Base-by-base conservation (phyloP, 2,797 vertebrate species). In the Sphaeramia orbicularis region DNA sequence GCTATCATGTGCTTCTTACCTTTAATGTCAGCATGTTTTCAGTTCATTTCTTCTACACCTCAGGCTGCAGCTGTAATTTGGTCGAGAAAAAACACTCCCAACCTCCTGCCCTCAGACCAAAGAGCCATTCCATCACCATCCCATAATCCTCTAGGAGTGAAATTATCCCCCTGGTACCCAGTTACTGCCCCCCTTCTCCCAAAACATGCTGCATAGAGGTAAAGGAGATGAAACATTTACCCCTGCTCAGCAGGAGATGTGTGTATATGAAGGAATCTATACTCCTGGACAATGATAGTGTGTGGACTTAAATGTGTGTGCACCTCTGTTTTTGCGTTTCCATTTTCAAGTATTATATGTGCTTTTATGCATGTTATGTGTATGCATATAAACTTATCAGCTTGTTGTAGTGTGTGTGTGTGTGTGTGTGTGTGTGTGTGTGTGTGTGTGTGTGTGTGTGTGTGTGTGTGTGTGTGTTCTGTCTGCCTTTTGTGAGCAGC, bases 101-200 rank as follows among this genome's bases (percentile, higher is more conserved):
- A 40, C 52, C 59, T 64, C 55, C 71, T 58, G 55, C 74, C 58
- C 53, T 48, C 11, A 12, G 50, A 51, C 54, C 45, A 67, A 37
- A 24, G 19, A 68, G 54, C 65, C 66, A 84, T 83, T 85, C 80
- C 87, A 87, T 87, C 81, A 77, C 53, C 65, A 65, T 70, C 54
- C 60, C 36, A 16, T 74, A 85, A 74, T 83, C 71, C 74, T 67
- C 18, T 21, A 54, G 44, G 45, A 82, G 45, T 64, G 6, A 71
- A 91, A 86, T 44, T 18, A 77, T 65, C 55, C 80, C 65, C 69
- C 60, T 44, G 74, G 74, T 35, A 74, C 36, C 56, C 21, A 32
- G 10, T 64, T 50, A 63, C 48, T 36, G 38, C 60, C n/a, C 48
- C 24, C 37, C 44, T 1, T 49, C 49, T 54, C 49, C 49, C 52